Percentiles rank a stretch among this genome's conserved stretches.
Conservation (phyloP, 2,113 vertebrate genomes). For the Actenoides lindsayi region DNA sequence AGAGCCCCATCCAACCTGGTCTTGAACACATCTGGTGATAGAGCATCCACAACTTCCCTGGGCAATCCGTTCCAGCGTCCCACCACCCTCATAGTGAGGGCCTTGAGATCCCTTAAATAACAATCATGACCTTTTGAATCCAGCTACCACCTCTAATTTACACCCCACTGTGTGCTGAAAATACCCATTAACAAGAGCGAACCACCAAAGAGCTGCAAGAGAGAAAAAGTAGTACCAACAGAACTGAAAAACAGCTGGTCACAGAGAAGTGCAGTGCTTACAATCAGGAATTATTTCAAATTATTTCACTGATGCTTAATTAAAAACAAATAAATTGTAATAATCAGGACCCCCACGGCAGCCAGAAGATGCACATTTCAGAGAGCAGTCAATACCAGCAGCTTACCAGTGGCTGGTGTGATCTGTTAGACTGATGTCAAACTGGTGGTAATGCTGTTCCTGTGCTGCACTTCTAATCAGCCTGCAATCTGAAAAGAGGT, state of each 20-base stretch:
- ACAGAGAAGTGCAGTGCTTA: neutral
- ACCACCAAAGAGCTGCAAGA: neutral
- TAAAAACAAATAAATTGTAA: neutral
- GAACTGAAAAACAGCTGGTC: neutral
- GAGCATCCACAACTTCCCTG: no score
- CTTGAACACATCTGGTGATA: no score
- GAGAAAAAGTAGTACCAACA: accelerated
- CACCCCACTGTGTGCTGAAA: neutral
- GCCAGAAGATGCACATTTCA: neutral
- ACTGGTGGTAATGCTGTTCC: neutral
- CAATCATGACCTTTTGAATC: neutral
- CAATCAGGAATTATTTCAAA: neutral
- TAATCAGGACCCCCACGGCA: neutral
- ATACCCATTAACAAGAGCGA: neutral
- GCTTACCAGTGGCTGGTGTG: neutral
- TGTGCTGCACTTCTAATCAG: neutral
- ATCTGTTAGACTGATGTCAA: neutral
- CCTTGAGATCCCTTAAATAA: neutral
- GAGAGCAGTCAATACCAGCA: neutral
- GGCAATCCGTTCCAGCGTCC: no score
- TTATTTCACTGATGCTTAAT: neutral
- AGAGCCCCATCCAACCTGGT: no score
- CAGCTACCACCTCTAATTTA: neutral
- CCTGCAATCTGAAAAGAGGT: neutral
- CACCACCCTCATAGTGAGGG: no score